These are phyloP conservation scores for Podocnemis expansa DNA, from an alignment of 2,113 vertebrate genomes.

Conservation along the genomic window DNA sequence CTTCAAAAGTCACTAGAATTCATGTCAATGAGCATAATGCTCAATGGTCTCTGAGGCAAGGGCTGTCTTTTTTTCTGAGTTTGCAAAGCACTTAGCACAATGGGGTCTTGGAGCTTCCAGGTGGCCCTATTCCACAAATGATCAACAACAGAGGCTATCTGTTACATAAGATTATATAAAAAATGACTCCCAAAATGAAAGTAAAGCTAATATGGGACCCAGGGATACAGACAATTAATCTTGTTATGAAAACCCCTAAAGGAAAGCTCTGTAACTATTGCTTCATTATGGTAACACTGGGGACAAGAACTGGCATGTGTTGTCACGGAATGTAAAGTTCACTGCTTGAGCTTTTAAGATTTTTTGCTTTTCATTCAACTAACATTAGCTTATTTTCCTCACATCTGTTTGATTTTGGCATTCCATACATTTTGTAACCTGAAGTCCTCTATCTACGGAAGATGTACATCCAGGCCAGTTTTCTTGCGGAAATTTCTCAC, in stretches of 20 bases:
- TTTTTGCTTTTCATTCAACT: background rate
- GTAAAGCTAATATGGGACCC: background rate
- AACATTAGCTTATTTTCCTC: background rate
- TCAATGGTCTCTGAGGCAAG: background rate
- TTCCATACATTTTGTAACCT: background rate
- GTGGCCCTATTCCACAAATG: background rate
- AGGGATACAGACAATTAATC: background rate
- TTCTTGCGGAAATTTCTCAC: background rate
- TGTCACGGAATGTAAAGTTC: background rate
- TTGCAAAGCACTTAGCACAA: background rate
- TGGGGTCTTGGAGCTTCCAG: background rate
- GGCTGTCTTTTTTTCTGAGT: background rate
- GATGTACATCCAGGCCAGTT: background rate
- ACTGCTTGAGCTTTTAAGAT: background rate
- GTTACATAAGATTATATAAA: background rate
- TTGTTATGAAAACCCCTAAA: background rate
- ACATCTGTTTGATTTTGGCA: background rate
- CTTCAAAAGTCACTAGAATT: background rate
- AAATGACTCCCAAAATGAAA: background rate
- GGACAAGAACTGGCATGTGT: background rate
- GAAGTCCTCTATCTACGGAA: background rate
- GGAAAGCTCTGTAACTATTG: background rate
- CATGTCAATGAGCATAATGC: background rate
- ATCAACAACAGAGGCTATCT: background rate
- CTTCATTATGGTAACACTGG: background rate